phyloP scores from a whole-genome alignment of 2,797 vertebrate species.

The Xenentodon cancila region DNA sequence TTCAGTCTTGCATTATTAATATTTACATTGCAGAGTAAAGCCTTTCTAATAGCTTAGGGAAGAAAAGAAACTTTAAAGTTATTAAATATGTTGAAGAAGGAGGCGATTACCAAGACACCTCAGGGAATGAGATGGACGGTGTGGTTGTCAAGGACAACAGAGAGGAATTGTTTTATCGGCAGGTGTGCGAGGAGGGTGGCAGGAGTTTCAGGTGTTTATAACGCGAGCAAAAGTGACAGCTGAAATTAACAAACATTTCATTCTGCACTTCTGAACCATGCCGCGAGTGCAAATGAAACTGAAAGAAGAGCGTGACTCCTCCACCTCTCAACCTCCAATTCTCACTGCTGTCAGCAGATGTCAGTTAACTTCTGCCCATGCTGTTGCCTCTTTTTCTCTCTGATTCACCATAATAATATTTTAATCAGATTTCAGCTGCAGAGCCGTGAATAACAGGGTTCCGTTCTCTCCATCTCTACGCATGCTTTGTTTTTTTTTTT shows the following conservation, averaged over 20 bases:
- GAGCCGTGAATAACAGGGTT: slow-evolving; percentile 12
- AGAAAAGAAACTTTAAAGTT: slow-evolving; percentile 21
- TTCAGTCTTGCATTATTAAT: neutral
- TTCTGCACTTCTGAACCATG: slow-evolving; percentile 64
- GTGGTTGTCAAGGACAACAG: slow-evolving; percentile 42
- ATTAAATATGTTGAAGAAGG: slow-evolving; percentile 45
- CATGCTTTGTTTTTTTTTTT: slow-evolving; percentile 8
- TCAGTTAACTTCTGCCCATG: slow-evolving; percentile 54
- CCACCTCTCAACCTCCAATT: slow-evolving; percentile 62
- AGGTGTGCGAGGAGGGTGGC: slow-evolving; percentile 29
- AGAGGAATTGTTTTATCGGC: slow-evolving; percentile 29
- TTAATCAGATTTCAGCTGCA: slow-evolving; percentile 44
- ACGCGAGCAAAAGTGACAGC: slow-evolving; percentile 64
- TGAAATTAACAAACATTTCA: slow-evolving; percentile 70
- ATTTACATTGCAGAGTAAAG: neutral
- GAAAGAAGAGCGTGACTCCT: slow-evolving; percentile 51
- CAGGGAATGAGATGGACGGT: slow-evolving; percentile 34
- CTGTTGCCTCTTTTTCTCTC: slow-evolving; percentile 15
- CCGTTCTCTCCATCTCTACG: slow-evolving; percentile 3
- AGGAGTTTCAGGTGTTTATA: slow-evolving; percentile 63
- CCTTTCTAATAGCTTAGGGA: neutral
- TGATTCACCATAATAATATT: slow-evolving; percentile 21
- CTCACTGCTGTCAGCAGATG: slow-evolving; percentile 69
- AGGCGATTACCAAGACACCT: slow-evolving; percentile 28
- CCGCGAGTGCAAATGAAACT: slow-evolving; percentile 71